Conservation (phyloP, 2,888 invertebrate genomes). For the Eustalomyia histrio region DNA sequence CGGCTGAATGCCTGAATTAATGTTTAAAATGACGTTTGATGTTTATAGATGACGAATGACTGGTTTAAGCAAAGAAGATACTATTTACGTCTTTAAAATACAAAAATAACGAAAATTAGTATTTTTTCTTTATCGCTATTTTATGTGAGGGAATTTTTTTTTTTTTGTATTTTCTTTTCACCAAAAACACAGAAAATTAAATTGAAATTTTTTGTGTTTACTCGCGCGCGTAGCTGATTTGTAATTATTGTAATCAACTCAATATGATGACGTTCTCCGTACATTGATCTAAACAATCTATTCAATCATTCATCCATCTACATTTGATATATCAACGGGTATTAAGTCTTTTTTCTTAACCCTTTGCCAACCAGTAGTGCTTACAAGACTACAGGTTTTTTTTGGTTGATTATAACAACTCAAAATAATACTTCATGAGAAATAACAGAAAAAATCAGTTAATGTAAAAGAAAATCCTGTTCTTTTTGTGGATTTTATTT, state of each 20-base stretch:
- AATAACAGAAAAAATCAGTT: background rate
- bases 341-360: conserved; percentile 24
- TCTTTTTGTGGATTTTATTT: too few relatives aligned
- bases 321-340: conserved; percentile 32
- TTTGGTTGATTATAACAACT: background rate
- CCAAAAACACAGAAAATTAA: background rate
- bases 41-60: conserved; percentile 50
- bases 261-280: conserved; percentile 30
- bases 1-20: conserved; percentile 60
- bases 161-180: conserved; percentile 28
- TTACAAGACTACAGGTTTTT: background rate
- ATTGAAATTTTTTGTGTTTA: conserved; percentile 53
- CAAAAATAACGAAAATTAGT: background rate
- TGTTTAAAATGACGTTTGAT: conserved; percentile 47
- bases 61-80: conserved; percentile 19
- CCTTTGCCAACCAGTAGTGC: background rate
- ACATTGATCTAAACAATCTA: conserved; percentile 23
- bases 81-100: conserved; percentile 18
- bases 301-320: conserved; percentile 12
- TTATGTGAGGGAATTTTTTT: conserved; percentile 16
- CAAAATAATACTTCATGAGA: background rate
- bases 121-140: background rate
- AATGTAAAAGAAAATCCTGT: background rate
- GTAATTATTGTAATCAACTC: conserved; percentile 77
- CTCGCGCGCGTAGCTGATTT: conserved; percentile 75